Evolutionary conservation across 2,888 invertebrate genomes (phyloP).

Genomic region (Xanthostigma xanthostigma): DNA sequence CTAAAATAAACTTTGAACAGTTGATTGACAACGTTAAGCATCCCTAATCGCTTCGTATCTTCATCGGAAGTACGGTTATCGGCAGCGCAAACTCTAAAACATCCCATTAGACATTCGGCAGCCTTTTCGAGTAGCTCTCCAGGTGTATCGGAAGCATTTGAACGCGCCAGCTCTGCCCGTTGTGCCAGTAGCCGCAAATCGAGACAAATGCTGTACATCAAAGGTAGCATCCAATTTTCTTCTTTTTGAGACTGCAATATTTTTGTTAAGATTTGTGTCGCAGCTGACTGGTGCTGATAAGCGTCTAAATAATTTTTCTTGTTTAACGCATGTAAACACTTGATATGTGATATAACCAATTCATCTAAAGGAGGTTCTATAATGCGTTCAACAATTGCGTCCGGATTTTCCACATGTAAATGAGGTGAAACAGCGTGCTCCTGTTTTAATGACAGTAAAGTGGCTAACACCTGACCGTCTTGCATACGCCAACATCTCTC

Average conservation of each 20-base stretch:
- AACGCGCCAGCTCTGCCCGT: slow-evolving; percentile 51
- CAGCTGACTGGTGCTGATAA: slow-evolving; percentile 60
- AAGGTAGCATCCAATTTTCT: slow-evolving; percentile 92
- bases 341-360: slow-evolving; percentile 57
- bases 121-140: slow-evolving; percentile 80
- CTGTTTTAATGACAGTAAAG: slow-evolving; percentile 48
- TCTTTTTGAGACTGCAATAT: slow-evolving; percentile 78
- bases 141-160: slow-evolving; percentile 33
- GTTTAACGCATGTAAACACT: slow-evolving; percentile 38
- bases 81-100: slow-evolving; percentile 89
- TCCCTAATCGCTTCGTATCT: slow-evolving; percentile 89
- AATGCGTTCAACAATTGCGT: slow-evolving; percentile 50
- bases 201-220: slow-evolving; percentile 79
- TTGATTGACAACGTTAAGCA: slow-evolving; percentile 93
- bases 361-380: slow-evolving; percentile 62
- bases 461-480: slow-evolving; percentile 44
- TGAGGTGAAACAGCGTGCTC: slow-evolving; percentile 56
- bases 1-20: slow-evolving; percentile 75
- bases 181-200: slow-evolving; percentile 78
- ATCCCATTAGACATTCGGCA: slow-evolving; percentile 82
- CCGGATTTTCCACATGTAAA: slow-evolving; percentile 54
- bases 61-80: slow-evolving; percentile 82
- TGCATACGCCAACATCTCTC: slow-evolving; percentile 45
- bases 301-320: slow-evolving; percentile 45
- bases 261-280: slow-evolving; percentile 66